Evolutionary conservation across 2,888 invertebrate genomes (phyloP).

Genomic region (Cryptocephalus primarius): DNA sequence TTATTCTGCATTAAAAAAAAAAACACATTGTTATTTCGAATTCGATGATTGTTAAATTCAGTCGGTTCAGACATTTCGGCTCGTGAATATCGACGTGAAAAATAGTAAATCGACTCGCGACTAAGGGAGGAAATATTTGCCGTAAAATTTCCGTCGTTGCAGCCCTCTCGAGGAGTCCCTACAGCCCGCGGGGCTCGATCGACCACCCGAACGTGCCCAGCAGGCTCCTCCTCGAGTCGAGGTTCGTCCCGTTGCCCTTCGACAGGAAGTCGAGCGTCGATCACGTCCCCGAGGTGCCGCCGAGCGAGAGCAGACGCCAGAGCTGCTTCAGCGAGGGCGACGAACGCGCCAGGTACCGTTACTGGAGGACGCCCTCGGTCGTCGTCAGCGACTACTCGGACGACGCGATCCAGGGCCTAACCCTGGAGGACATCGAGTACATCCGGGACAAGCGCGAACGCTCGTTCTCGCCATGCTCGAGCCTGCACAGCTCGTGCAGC

Average conservation of each 20-base stretch:
- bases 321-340: conserved; percentile 37
- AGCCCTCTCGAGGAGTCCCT: conserved; percentile 17
- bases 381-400: conserved; percentile 83
- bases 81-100: no score
- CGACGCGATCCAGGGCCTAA: conserved; percentile 48
- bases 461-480: conserved; percentile 43
- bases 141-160: background rate
- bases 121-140: no score
- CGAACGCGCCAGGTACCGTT: conserved; percentile 40
- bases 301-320: conserved; percentile 35
- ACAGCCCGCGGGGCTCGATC: conserved; percentile 32
- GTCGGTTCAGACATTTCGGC: no score
- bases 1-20: no score
- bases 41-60: no score
- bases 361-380: conserved; percentile 73
- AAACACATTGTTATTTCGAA: no score
- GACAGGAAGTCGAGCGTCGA: conserved; percentile 39
- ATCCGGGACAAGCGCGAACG: conserved; percentile 39
- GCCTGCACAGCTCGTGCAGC: conserved; percentile 47
- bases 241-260: conserved; percentile 41
- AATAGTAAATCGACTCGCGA: no score
- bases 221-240: conserved; percentile 46
- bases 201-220: conserved; percentile 34
- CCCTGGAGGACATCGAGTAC: conserved; percentile 49
- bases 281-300: conserved; percentile 15